Conservation (phyloP, 2,888 invertebrate genomes). For the Graphium colonna region DNA sequence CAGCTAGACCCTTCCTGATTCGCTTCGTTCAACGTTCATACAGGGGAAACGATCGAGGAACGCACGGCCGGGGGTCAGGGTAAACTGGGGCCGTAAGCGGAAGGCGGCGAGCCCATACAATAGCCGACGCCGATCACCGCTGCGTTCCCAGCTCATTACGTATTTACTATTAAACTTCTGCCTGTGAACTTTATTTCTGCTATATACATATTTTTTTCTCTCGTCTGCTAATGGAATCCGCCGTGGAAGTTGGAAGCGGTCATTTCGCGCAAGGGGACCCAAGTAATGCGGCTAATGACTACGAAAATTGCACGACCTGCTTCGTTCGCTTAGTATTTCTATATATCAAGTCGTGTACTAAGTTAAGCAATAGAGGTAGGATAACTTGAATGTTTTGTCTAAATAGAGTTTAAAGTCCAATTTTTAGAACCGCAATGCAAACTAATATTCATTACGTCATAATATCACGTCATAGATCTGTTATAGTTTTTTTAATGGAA, state of each 20-base stretch:
- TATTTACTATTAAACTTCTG: slow-evolving; percentile 67
- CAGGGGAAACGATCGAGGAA: slow-evolving; percentile 43
- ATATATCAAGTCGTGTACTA: background rate
- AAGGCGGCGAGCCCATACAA: slow-evolving; percentile 71
- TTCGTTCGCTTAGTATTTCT: slow-evolving; percentile 7
- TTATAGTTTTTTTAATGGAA: too few relatives aligned
- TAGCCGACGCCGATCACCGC: slow-evolving; percentile 66
- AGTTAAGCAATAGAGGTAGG: background rate
- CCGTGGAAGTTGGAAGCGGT: slow-evolving; percentile 27
- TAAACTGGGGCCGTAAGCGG: slow-evolving; percentile 57
- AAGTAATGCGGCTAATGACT: slow-evolving; percentile 23
- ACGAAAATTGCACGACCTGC: slow-evolving; percentile 17
- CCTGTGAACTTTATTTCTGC: slow-evolving; percentile 36
- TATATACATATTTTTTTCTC: slow-evolving; percentile 31
- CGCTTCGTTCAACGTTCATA: slow-evolving; percentile 36
- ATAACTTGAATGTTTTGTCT: background rate
- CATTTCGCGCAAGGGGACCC: slow-evolving; percentile 19
- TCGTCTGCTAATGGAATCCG: slow-evolving; percentile 27
- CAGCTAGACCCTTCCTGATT: slow-evolving; percentile 41
- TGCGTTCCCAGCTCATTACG: slow-evolving; percentile 73
- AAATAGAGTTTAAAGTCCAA: too few relatives aligned
- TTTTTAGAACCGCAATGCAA: too few relatives aligned
- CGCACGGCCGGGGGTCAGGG: slow-evolving; percentile 50
- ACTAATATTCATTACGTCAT: too few relatives aligned
- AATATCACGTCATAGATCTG: too few relatives aligned